Base-by-base conservation (phyloP, 2,113 vertebrate genomes). In the Rostratula benghalensis region DNA sequence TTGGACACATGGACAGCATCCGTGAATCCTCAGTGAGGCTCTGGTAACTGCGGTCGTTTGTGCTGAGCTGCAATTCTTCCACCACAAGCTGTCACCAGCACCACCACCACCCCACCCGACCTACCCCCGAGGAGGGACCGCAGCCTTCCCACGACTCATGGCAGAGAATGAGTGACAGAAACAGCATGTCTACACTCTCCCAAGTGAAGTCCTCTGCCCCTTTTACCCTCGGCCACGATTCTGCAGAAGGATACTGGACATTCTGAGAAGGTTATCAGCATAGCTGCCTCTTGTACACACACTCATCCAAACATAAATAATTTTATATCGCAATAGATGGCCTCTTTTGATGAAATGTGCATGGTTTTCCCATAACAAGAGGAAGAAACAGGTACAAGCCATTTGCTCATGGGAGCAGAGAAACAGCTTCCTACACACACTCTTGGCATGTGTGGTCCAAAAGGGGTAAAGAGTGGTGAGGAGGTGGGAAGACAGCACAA, bases 371-470 rank as follows among this genome's bases (percentile, higher is more conserved):
- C 10, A 1, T 30, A 65, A 61, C 8, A 45, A 57, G n/a, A 71
- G 20, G 20, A 54, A 71, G 12, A 63, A 8, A 22, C 19, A n/a
- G 15, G 19, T 28, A 25, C 11, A 31, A 19, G 39, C 28, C 46
- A 56, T 21, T 51, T 82, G 73, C 65, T 63, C 1, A 0, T 2
- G 7, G 57, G 70, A 73, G 21, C 35, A 67, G 28, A 41, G 17
- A 35, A 3, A 23, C 43, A 69, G 48, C 68, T 83, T 91, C 46
- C 54, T 30, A n/a, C 14, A 45, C 45, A 35, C 6, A 16, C 16
- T 64, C 43, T 30, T 70, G n/a, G n/a, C 39, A 59, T 0, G 0
- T 3, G 16, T 43, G 23, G 39, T 31, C 46, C 46, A 37, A 39
- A 48, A 12, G 11, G 8, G 46, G 25, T 46, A 75, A 41, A 37